phyloP scores from a whole-genome alignment of 2,113 vertebrate species.

The Empidonax traillii region DNA sequence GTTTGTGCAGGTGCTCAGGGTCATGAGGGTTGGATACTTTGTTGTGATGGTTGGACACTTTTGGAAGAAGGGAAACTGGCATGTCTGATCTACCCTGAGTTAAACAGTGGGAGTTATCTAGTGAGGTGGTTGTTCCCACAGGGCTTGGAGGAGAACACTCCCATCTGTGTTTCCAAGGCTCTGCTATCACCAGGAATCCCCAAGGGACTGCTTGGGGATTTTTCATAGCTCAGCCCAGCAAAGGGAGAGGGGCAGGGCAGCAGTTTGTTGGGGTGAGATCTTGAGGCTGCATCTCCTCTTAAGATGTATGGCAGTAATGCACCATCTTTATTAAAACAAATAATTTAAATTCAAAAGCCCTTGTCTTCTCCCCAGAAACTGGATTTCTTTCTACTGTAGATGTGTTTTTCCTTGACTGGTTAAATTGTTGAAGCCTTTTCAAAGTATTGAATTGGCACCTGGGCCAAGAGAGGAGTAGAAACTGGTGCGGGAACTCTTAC shows the following conservation, averaged over 20 bases:
- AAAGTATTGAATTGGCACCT: background rate
- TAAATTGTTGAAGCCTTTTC: background rate
- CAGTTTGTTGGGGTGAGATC: background rate
- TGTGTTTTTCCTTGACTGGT: background rate
- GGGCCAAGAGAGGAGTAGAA: background rate
- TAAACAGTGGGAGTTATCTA: background rate
- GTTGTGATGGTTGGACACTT: background rate
- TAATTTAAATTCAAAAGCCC: background rate
- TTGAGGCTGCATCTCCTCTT: background rate
- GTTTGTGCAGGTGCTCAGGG: background rate
- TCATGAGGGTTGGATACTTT: background rate
- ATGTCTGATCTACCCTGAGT: accelerated
- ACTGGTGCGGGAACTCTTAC: background rate
- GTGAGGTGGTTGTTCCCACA: background rate
- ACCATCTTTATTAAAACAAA: background rate
- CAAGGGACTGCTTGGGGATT: too few relatives aligned
- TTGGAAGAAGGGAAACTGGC: background rate
- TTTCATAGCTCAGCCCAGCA: background rate
- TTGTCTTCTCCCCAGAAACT: background rate
- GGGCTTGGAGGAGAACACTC: background rate
- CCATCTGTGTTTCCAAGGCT: background rate
- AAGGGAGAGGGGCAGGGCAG: background rate
- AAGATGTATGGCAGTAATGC: background rate
- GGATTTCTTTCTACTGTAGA: background rate
- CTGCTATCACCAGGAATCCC: background rate